These are phyloP conservation scores for Tautogolabrus adspersus DNA, from an alignment of 2,113 vertebrate genomes.

Conservation along the genomic window DNA sequence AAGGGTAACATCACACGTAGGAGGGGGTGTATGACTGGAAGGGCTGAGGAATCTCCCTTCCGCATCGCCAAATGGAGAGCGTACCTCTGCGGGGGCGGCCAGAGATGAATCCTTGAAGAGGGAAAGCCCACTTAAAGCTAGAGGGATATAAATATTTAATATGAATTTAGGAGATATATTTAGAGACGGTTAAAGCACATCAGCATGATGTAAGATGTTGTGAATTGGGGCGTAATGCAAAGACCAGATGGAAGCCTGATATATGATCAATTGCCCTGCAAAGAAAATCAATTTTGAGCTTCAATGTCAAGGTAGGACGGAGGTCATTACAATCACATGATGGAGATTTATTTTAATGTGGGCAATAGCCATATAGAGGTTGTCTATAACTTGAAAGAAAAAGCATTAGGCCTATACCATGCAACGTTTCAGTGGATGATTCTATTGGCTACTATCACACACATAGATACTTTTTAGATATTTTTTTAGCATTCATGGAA, in stretches of 20 bases:
- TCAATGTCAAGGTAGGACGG: background rate
- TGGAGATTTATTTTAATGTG: background rate
- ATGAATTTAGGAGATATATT: conserved; percentile 10
- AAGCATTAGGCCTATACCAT: background rate
- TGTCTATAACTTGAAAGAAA: background rate
- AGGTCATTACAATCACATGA: background rate
- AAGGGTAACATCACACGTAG: conserved; percentile 74
- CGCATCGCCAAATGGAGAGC: conserved; percentile 75
- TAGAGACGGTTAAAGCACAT: background rate
- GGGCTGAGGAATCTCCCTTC: conserved; percentile 82
- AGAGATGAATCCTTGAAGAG: conserved; percentile 52
- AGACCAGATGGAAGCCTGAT: background rate
- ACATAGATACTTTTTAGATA: too few relatives aligned
- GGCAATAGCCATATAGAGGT: background rate
- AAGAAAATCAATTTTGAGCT: background rate
- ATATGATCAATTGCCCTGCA: background rate
- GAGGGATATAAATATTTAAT: conserved; percentile 57
- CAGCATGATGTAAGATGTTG: conserved; percentile 13
- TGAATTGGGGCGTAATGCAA: background rate
- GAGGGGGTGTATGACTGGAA: conserved; percentile 71
- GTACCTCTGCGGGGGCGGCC: conserved; percentile 63
- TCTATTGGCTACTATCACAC: background rate
- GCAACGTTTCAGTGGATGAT: background rate
- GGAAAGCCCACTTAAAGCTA: conserved; percentile 68
- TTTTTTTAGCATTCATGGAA: too few relatives aligned